A percentile compares a stretch with the other conserved stretches of the same genome.
Evolutionary conservation across 2,113 vertebrate species (phyloP).

Genomic region (Syrrhaptes paradoxus): DNA sequence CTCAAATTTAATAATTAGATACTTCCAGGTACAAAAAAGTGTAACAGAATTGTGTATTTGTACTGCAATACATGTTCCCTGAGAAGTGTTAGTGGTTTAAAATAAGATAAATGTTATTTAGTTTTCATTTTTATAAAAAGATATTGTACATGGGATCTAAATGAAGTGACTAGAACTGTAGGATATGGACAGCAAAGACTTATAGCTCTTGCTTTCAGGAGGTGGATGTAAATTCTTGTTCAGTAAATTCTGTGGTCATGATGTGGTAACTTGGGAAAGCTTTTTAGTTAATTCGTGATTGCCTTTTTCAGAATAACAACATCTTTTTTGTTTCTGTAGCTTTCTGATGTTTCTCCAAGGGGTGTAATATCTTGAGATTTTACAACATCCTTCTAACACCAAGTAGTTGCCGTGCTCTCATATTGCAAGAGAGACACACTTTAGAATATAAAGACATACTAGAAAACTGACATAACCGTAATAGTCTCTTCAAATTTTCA

Average conservation of each 20-base stretch:
- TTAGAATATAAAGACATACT: constrained; percentile 28
- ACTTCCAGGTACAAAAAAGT: neutral
- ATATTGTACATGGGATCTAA: neutral
- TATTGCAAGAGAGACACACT: constrained; percentile 74
- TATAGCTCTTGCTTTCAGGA: neutral
- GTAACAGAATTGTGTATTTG: neutral
- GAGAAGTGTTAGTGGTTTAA: neutral
- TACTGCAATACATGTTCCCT: neutral
- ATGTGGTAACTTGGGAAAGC: neutral
- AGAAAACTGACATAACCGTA: constrained; percentile 20
- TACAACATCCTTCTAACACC: constrained; percentile 73
- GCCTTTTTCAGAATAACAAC: neutral
- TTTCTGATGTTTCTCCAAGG: constrained; percentile 77
- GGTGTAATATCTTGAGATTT: constrained; percentile 76
- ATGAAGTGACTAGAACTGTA: neutral
- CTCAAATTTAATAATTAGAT: neutral
- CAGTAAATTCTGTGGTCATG: neutral
- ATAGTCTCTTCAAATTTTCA: constrained; percentile 20
- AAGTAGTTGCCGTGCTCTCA: constrained; percentile 71
- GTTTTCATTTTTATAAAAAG: neutral
- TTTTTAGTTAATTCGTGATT: neutral
- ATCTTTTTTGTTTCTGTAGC: constrained; percentile 29
- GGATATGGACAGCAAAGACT: neutral
- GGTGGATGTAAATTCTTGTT: neutral
- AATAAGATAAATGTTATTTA: neutral